Percentiles rank a stretch among this genome's conserved stretches.
Evolutionary conservation across 2,113 vertebrate species (phyloP).

Genomic region (Dicrurus megarhynchus): DNA sequence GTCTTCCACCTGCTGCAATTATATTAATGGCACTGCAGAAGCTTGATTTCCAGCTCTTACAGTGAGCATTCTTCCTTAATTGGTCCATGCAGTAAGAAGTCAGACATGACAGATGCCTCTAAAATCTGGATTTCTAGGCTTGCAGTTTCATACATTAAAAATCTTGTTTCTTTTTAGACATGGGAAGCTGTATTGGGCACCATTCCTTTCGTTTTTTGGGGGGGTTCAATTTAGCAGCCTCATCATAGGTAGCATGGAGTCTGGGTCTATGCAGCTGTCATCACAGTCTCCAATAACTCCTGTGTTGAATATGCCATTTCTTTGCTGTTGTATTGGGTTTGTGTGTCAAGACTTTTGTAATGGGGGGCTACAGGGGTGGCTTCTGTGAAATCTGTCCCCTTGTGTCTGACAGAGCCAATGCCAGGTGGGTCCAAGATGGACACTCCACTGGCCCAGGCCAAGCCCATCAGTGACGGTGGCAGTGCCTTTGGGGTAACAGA

Average conservation of each 20-base stretch:
- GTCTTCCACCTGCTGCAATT: background rate
- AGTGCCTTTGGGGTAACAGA: accelerated
- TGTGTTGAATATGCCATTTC: background rate
- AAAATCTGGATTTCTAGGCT: background rate
- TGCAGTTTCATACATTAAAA: background rate
- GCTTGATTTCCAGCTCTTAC: background rate
- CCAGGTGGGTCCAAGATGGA: accelerated
- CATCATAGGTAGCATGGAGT: background rate
- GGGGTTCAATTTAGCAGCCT: background rate
- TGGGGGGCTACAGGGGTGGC: background rate
- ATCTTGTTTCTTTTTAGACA: background rate
- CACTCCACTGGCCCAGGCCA: accelerated
- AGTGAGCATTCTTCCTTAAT: background rate
- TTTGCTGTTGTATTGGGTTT: background rate
- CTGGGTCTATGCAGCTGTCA: background rate
- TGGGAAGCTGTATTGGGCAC: background rate
- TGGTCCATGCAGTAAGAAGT: background rate
- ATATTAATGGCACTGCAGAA: background rate
- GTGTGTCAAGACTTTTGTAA: background rate
- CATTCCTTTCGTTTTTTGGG: background rate
- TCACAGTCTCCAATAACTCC: background rate
- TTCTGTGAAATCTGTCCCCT: background rate
- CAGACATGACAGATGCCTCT: background rate
- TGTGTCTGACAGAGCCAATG: background rate
- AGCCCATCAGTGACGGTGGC: accelerated